Percentiles rank a stretch among this genome's conserved stretches.
phyloP scores from a whole-genome alignment of 2,797 vertebrate species.

The Emydoidea blandingii region DNA sequence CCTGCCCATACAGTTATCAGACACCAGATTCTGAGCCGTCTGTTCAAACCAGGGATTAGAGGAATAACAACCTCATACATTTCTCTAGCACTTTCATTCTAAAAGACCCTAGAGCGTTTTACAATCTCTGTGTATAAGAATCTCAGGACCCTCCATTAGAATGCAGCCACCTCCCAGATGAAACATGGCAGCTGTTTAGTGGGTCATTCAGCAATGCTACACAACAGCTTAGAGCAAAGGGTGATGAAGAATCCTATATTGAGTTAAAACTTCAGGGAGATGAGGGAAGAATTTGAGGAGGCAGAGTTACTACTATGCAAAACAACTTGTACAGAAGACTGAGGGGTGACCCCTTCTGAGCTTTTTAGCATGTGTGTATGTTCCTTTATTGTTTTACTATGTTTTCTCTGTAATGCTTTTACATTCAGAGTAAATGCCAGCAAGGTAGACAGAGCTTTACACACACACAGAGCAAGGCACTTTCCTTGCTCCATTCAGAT shows the following conservation, averaged over 20 bases:
- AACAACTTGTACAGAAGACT: background rate
- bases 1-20: background rate
- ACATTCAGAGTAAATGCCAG: no score
- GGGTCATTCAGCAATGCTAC: background rate
- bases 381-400: no score
- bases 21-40: background rate
- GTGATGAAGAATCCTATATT: conserved; percentile 1
- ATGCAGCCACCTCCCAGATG: background rate
- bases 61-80: background rate
- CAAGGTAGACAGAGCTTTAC: background rate
- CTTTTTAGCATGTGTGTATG: no score
- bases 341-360: no score
- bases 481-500: background rate
- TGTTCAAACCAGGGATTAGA: background rate
- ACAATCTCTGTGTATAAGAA: background rate
- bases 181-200: background rate
- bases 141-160: background rate
- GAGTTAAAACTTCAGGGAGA: background rate
- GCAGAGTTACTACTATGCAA: background rate
- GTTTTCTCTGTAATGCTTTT: no score
- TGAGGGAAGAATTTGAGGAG: background rate
- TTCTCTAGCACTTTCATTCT: background rate
- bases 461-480: background rate
- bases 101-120: background rate
- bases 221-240: background rate